phyloP scores from a whole-genome alignment of 2,113 vertebrate genomes.

The Callocephalon fimbriatum region DNA sequence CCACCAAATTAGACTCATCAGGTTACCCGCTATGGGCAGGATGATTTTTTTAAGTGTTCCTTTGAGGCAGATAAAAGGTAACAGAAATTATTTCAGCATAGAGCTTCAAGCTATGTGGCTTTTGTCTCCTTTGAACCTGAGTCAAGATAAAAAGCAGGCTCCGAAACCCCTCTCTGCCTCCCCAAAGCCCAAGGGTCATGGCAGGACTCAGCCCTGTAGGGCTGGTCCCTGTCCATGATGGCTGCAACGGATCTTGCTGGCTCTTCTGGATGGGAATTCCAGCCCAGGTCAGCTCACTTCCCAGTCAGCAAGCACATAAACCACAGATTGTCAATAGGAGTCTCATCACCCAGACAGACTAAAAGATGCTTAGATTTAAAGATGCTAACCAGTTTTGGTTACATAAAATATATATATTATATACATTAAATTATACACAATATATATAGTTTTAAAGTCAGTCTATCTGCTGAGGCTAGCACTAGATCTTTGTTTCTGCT shows the following conservation, averaged over 20 bases:
- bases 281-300: background rate
- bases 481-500: background rate
- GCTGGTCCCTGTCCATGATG: background rate
- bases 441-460: no score
- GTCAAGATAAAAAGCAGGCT: background rate
- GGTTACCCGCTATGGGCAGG: background rate
- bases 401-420: no score
- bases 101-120: background rate
- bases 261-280: background rate
- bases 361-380: background rate
- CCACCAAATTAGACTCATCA: conserved; percentile 44
- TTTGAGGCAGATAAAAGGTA: conserved; percentile 44
- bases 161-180: background rate
- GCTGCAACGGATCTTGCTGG: background rate
- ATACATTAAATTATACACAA: no score
- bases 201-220: background rate
- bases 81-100: conserved; percentile 13
- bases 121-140: background rate
- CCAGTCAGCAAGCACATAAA: background rate
- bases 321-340: background rate
- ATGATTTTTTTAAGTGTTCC: conserved; percentile 23
- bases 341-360: background rate
- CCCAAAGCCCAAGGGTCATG: accelerated
- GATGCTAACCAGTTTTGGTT: background rate
- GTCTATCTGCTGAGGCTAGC: background rate